Evolutionary conservation across 2,113 vertebrate genomes (phyloP).

Genomic region (Hyperoodon ampullatus): DNA sequence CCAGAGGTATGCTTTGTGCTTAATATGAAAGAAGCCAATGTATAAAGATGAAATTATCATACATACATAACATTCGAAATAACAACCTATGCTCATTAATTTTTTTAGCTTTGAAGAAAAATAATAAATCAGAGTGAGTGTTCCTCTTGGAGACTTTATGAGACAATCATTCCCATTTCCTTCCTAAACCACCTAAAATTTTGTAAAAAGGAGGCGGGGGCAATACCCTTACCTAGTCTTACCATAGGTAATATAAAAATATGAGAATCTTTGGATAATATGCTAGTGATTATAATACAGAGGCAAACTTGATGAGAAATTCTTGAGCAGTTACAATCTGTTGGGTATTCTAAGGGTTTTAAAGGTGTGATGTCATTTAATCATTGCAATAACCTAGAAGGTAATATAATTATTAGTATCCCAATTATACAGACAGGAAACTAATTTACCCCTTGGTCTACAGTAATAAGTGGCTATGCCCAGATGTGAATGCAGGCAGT

Average conservation of each 20-base stretch:
- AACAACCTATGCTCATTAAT: background rate
- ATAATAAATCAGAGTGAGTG: background rate
- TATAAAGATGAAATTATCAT: background rate
- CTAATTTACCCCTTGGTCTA: background rate
- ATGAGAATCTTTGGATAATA: background rate
- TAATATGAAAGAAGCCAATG: background rate
- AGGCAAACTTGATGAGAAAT: background rate
- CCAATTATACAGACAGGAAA: background rate
- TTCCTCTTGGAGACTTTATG: background rate
- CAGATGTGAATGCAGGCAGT: background rate
- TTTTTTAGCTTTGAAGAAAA: conserved; percentile 19
- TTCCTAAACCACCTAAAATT: background rate
- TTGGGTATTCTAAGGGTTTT: background rate
- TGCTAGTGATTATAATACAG: background rate
- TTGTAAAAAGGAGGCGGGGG: background rate
- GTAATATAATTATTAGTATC: background rate
- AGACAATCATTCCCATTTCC: background rate
- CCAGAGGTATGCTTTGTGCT: background rate
- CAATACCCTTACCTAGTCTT: background rate
- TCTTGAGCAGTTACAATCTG: background rate
- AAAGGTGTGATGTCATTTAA: background rate
- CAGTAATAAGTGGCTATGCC: fast-evolving
- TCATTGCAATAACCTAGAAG: background rate
- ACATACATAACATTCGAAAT: background rate
- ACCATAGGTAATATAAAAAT: background rate